Evolutionary conservation across 1,140 invertebrate species (phyloP).

Genomic region (Lasaia peninsularis): DNA sequence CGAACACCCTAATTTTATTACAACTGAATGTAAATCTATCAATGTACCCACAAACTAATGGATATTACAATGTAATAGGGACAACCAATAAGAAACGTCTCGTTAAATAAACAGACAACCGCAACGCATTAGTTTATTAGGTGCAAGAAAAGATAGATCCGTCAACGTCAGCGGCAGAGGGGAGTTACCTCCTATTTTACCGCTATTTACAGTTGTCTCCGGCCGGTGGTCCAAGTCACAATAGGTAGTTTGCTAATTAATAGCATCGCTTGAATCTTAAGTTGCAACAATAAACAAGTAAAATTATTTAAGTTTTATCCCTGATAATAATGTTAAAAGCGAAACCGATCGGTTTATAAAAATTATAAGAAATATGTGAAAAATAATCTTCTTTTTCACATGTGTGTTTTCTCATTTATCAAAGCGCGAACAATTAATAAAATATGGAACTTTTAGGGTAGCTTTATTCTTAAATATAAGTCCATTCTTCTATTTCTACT

Average conservation of each 20-base stretch:
- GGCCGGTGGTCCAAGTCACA: slow-evolving; percentile 25
- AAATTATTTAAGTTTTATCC: no score
- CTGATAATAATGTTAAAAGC: no score
- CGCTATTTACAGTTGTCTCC: slow-evolving; percentile 62
- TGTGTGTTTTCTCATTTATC: no score
- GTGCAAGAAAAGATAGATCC: slow-evolving; percentile 58
- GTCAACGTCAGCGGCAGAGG: slow-evolving; percentile 48
- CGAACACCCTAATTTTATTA: not conserved
- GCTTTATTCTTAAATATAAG: no score
- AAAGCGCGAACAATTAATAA: no score
- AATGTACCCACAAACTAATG: not conserved
- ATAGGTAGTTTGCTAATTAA: not conserved
- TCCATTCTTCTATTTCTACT: no score
- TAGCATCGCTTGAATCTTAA: no score
- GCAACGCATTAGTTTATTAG: slow-evolving; percentile 64
- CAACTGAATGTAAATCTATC: not conserved
- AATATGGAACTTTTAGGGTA: no score
- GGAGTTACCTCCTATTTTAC: slow-evolving; percentile 56
- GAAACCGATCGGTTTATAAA: no score
- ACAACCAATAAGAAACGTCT: slow-evolving; percentile 23
- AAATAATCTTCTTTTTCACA: no score
- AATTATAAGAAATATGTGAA: no score
- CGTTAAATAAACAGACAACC: slow-evolving; percentile 32
- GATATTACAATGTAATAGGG: slow-evolving; percentile 4
- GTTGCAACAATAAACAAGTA: no score